Base-by-base conservation (phyloP, 2,888 invertebrate genomes). In the Epiblema foenella region DNA sequence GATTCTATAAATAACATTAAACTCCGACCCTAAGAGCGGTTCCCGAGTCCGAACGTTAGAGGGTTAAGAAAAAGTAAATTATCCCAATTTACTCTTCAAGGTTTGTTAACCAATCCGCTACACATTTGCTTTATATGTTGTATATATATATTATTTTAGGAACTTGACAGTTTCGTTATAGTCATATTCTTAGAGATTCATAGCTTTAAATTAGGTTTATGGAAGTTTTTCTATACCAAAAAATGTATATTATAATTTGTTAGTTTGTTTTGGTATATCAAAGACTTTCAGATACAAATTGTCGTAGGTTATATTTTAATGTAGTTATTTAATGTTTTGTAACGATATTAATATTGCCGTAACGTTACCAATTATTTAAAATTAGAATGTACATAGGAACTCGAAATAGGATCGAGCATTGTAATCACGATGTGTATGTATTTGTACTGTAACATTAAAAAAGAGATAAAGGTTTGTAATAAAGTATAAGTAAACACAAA, bases 181-280 rank as follows among this genome's bases (percentile, higher is more conserved):
- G 92, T 93, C 91, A 93, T 89, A 89, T 82, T 83, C 77, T 86
- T 88, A 89, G 84, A 88, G 85, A 85, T 86, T 80, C 79, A 90
- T 91, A 93, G 93, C 93, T 93, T 93, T 93, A 93, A 91, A 79
- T 82, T 88, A 91, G 85, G 75, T 85, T 76, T 79, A 81, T 84
- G 89, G 85, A 92, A 90, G 90, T 89, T 92, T 83, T 85, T 81
- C 87, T 89, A 84, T 90, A 91, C 92, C 93, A 91, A 93, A 93
- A 89, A 91, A 84, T 92, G 88, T 92, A 89, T 90, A 91, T 90
- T 91, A 80, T 85, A 77, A 79, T 78, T 80, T 86, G 84, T 87
- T 89, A 89, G 86, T 86, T 87, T 77, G 83, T 87, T 89, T 91
- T 93, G 93, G 91, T 92, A 84, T 85, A 85, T 77, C 76, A 81